These are phyloP conservation scores for Notarius lentiginosus DNA, from an alignment of 2,113 vertebrate species.

Conservation along the genomic window DNA sequence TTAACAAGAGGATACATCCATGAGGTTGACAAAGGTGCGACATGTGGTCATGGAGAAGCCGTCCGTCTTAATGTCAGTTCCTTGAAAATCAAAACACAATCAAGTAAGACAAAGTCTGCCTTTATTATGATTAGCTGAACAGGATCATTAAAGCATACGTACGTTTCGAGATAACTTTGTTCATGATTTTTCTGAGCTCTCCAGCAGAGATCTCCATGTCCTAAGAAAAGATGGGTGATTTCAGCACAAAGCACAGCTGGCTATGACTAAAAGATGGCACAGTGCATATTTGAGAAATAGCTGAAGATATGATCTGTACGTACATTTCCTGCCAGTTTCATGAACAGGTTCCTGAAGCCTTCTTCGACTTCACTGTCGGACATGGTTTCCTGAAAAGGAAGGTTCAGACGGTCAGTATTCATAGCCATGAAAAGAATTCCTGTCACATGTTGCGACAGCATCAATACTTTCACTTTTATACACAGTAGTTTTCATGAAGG, in stretches of 20 bases:
- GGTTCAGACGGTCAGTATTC: not conserved
- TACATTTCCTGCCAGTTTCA: conserved; percentile 79
- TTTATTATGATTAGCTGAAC: not conserved
- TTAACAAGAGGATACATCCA: conserved; percentile 85
- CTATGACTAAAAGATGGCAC: not conserved
- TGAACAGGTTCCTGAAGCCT: conserved; percentile 76
- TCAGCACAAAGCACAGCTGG: not conserved
- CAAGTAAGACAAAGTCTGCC: not conserved
- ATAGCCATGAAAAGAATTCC: not conserved
- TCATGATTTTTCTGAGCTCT: conserved; percentile 79
- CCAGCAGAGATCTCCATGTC: conserved; percentile 77
- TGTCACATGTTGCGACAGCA: not conserved
- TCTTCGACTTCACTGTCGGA: conserved; percentile 66
- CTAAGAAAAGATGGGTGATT: conserved; percentile 60
- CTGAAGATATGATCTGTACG: conserved; percentile 20
- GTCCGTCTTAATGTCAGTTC: conserved; percentile 82
- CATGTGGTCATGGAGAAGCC: conserved; percentile 84
- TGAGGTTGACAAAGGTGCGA: conserved; percentile 84
- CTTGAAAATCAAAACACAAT: conserved; percentile 61
- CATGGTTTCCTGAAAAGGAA: conserved; percentile 70
- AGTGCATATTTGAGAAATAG: not conserved
- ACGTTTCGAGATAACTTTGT: conserved; percentile 79
- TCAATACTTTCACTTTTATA: not conserved
- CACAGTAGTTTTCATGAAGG: too few relatives aligned
- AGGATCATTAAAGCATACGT: conserved; percentile 50